Evolutionary conservation across 2,797 vertebrate genomes (phyloP).

Genomic region (Peromyscus attwateri): DNA sequence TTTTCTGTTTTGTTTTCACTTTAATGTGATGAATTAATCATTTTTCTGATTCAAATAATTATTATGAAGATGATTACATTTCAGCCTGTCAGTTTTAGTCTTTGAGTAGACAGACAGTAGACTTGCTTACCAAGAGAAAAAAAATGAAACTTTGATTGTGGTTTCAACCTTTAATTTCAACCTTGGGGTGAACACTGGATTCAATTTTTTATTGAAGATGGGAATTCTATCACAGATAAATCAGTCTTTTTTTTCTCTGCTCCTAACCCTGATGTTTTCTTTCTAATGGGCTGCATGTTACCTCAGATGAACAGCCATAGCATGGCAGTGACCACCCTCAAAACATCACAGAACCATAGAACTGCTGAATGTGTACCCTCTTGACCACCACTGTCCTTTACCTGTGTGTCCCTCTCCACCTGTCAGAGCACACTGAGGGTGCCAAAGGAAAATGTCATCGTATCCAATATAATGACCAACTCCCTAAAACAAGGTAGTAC

Average conservation of each 20-base stretch:
- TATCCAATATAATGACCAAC: neutral
- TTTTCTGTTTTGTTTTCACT: neutral
- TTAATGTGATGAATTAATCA: neutral
- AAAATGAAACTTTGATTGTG: neutral
- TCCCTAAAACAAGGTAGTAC: neutral
- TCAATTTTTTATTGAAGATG: neutral
- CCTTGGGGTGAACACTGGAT: neutral
- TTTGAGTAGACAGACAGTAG: neutral
- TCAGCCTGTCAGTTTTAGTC: neutral
- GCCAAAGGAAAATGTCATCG: neutral
- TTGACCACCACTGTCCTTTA: neutral
- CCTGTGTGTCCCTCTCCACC: neutral
- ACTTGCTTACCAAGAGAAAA: slow-evolving; percentile 42
- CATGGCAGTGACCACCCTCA: neutral
- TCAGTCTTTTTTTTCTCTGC: neutral
- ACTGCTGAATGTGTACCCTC: fast-evolving
- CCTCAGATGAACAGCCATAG: neutral
- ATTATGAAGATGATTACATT: neutral
- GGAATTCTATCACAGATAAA: neutral
- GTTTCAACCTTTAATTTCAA: slow-evolving; percentile 57
- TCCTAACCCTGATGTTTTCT: neutral
- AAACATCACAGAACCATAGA: neutral
- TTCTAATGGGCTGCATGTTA: neutral
- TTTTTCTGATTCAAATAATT: neutral
- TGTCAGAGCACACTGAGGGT: neutral